These are phyloP conservation scores for Clinocottus analis DNA, from an alignment of 2,113 vertebrate species.

Conservation along the genomic window DNA sequence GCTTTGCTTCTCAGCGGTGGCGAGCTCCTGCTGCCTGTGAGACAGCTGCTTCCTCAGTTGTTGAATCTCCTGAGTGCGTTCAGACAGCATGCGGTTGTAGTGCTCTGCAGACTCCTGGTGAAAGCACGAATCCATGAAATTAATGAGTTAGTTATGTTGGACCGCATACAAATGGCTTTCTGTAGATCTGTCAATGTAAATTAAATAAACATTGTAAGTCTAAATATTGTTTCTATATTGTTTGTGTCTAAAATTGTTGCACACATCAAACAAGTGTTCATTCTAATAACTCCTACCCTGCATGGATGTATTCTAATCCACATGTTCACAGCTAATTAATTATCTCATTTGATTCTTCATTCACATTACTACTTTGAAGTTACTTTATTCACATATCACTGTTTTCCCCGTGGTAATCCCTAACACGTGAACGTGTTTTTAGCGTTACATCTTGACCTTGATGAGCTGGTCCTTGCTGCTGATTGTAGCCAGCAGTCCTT, in stretches of 20 bases:
- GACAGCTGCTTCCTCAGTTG: conserved; percentile 79
- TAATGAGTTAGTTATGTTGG: background rate
- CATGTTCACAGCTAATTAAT: background rate
- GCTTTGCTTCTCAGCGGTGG: conserved; percentile 70
- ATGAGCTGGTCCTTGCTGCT: conserved; percentile 85
- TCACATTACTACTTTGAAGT: background rate
- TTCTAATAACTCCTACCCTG: background rate
- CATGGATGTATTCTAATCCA: background rate
- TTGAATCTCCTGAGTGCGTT: conserved; percentile 78
- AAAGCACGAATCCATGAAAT: conserved; percentile 6
- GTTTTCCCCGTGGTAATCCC: background rate
- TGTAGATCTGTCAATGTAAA: background rate
- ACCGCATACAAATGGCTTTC: background rate
- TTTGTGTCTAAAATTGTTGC: too few relatives aligned
- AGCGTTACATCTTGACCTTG: too few relatives aligned
- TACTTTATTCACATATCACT: background rate
- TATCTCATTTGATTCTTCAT: background rate
- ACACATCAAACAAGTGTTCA: background rate
- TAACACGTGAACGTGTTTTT: too few relatives aligned
- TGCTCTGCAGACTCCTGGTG: conserved; percentile 81
- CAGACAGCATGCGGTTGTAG: conserved; percentile 79
- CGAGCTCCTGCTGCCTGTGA: conserved; percentile 76
- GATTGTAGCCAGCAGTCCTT: conserved; percentile 81
- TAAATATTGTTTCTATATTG: background rate
- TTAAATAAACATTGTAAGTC: background rate